These are phyloP conservation scores for Emydocephalus ijimae DNA, from an alignment of 2,113 vertebrate genomes.

Conservation along the genomic window DNA sequence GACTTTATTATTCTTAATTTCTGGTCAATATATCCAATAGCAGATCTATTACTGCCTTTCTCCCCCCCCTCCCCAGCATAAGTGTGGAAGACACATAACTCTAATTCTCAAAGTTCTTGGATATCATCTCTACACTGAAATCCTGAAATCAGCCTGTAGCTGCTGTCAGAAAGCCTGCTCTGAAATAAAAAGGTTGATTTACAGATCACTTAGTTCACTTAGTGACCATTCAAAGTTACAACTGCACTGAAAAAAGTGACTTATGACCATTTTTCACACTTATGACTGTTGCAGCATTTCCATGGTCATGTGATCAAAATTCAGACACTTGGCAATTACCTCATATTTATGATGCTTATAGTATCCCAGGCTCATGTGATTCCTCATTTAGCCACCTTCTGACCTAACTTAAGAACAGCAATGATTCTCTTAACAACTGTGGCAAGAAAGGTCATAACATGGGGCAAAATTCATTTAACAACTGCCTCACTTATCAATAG, in stretches of 20 bases:
- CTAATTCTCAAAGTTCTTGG: no score
- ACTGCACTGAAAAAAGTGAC: background rate
- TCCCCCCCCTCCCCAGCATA: background rate
- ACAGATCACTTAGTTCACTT: background rate
- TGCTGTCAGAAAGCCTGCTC: background rate
- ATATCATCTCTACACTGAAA: background rate
- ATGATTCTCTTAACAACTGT: background rate
- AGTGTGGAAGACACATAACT: background rate
- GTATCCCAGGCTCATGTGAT: background rate
- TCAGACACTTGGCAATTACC: background rate
- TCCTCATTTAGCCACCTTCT: background rate
- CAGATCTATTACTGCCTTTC: background rate
- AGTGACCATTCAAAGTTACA: background rate
- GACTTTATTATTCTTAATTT: background rate
- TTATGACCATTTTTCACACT: background rate
- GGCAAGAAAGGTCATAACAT: background rate
- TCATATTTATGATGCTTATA: background rate
- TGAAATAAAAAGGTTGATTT: background rate
- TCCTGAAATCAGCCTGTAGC: background rate
- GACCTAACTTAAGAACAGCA: background rate
- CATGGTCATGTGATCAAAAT: background rate
- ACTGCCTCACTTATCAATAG: background rate
- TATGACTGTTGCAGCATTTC: background rate
- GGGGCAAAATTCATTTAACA: background rate
- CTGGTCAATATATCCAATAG: background rate